Base-by-base conservation (phyloP, 1,140 invertebrate genomes). In the Alviniconcha marisindica region DNA sequence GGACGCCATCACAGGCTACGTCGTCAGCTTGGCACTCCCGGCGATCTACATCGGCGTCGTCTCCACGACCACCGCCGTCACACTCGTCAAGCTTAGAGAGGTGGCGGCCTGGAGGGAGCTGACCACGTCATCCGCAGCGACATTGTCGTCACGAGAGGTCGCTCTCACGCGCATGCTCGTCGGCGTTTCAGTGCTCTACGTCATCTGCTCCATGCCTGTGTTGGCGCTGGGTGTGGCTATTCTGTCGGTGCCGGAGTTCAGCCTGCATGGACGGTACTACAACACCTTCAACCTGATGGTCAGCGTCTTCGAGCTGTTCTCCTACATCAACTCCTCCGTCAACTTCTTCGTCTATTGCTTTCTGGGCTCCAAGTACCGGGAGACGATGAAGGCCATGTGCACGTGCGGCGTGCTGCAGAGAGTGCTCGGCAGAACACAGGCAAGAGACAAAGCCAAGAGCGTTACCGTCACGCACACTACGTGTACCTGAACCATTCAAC, bases 321-420 rank as follows among this genome's bases (percentile, higher is more conserved):
- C 24, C 38, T 28, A 36, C 38, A 42, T 66, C 54, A 80, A 80
- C 78, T 36, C 56, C 7, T 40, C 56, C 78, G 15, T 63, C 78
- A 80, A 80, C 56, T 80, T 80, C 60, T 66, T 80, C 60, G 38
- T 80, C 24, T 80, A 80, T 38, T 66, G 18, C 36, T 66, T 42
- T 24, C 33, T 66, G 60, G 78, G 78, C 24, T 40, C 78, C 24
- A 66, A 44, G 36, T 80, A 28, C 38, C 21, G 56, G 28, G 24
- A 40, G 15, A 42, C 56, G 12, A 5, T 80, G 36, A 76, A 31
- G 42, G n/a, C 31, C 7, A 5, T 74, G 71, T 74, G 73, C n/a
- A 21, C 18, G 31, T 60, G 10, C 56, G 28, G 14, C 10, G 5
- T 21, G 5, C 36, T 7, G 15, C 28, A 24, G 24, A 21, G 24